phyloP scores from a whole-genome alignment of 2,797 vertebrate species.

The Euphonia xanthogaster region DNA sequence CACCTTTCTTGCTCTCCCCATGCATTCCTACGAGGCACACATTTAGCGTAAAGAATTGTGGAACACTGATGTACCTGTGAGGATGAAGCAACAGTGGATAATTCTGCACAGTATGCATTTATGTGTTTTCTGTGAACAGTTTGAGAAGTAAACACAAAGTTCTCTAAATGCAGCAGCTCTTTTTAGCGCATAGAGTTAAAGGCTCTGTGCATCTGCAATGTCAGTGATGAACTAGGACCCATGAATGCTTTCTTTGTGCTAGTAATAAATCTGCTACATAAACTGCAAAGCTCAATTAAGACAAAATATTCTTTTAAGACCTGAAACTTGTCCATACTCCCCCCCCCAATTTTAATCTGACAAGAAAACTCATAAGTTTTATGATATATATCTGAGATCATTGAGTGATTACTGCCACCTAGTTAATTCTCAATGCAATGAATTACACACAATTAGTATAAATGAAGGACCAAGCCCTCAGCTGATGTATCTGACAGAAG shows the following conservation, averaged over 20 bases:
- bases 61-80: background rate
- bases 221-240: background rate
- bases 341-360: background rate
- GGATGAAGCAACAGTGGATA: background rate
- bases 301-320: constrained; percentile 6
- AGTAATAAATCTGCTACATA: background rate
- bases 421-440: constrained; percentile 10
- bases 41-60: background rate
- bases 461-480: background rate
- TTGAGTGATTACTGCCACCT: constrained; percentile 42
- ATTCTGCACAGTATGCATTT: background rate
- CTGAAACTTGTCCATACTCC: background rate
- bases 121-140: background rate
- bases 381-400: background rate
- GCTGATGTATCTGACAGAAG: background rate
- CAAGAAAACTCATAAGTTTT: background rate
- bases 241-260: background rate
- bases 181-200: background rate
- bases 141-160: background rate
- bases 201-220: background rate
- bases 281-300: background rate
- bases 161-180: background rate
- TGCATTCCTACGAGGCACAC: background rate
- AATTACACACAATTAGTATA: background rate
- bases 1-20: background rate